Percentiles rank a stretch among this genome's conserved stretches.
Conservation (phyloP, 2,888 invertebrate species). For the Aproaerema taeniolella region DNA sequence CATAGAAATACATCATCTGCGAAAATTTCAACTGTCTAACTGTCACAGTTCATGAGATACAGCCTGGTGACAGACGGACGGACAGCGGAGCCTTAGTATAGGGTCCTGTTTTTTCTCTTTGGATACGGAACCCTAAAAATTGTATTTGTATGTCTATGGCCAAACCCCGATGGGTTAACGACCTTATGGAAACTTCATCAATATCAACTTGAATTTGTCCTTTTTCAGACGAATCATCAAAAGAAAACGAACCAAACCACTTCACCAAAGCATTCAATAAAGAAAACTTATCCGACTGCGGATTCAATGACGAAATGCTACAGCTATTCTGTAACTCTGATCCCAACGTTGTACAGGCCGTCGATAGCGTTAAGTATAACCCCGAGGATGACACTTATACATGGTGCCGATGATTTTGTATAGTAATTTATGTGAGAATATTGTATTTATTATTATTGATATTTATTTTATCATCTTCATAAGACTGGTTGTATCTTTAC, state of each 20-base stretch:
- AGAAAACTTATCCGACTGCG: constrained; percentile 93
- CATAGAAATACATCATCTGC: no score
- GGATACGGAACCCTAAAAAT: no score
- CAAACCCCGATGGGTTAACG: no score
- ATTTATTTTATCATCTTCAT: constrained; percentile 2
- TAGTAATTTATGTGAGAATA: no score
- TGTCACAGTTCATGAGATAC: no score
- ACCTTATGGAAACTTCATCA: no score
- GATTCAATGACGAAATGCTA: constrained; percentile 80
- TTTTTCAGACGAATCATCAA: constrained; percentile 64
- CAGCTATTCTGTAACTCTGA: constrained; percentile 81
- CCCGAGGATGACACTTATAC: constrained; percentile 76
- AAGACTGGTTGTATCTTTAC: constrained; percentile 22
- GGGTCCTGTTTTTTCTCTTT: no score
- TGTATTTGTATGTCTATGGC: no score
- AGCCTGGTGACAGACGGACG: no score
- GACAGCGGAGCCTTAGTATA: no score
- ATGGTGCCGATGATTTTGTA: constrained; percentile 43
- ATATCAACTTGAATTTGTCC: no score
- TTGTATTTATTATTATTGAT: constrained; percentile 10
- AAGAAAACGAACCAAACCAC: constrained; percentile 66
- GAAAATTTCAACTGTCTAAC: no score
- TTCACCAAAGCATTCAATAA: constrained; percentile 84
- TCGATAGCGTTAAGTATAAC: constrained; percentile 82
- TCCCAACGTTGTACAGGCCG: constrained; percentile 60